Evolutionary conservation across 1,140 invertebrate species (phyloP).

Genomic region (Heliconius hewitsoni): DNA sequence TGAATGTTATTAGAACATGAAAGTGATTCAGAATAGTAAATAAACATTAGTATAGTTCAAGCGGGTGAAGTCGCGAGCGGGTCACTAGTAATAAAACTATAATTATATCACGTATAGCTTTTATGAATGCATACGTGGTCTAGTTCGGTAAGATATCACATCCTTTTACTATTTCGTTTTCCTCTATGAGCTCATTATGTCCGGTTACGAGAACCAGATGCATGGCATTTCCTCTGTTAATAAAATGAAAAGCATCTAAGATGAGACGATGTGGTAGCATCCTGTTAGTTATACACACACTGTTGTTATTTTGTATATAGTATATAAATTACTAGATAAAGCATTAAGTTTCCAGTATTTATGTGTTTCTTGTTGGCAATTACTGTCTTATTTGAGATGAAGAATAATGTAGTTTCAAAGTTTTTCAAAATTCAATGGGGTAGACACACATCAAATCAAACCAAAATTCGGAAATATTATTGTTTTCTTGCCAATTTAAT

Average conservation of each 20-base stretch:
- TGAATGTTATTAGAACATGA: too few species aligned
- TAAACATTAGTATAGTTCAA: too few species aligned
- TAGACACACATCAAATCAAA: too few species aligned
- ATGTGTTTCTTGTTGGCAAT: background rate
- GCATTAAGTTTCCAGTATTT: background rate
- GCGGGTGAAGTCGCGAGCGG: too few species aligned
- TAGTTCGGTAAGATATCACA: constrained; percentile 40
- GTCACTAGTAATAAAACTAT: too few species aligned
- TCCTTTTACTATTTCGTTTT: constrained; percentile 57
- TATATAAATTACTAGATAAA: background rate
- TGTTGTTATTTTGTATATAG: background rate
- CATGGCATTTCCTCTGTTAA: constrained; percentile 57
- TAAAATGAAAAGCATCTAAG: constrained; percentile 46
- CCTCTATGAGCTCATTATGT: constrained; percentile 46
- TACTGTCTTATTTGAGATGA: background rate
- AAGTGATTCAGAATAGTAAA: too few species aligned
- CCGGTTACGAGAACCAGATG: constrained; percentile 52
- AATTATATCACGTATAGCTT: background rate
- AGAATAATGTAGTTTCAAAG: background rate
- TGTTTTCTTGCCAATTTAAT: too few species aligned
- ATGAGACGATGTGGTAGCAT: constrained; percentile 51
- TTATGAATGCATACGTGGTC: background rate
- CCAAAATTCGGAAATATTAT: too few species aligned
- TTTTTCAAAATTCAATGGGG: background rate
- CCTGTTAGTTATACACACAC: constrained; percentile 43